Evolutionary conservation across 1,140 invertebrate genomes (phyloP).

Genomic region (Papilio dardanus): DNA sequence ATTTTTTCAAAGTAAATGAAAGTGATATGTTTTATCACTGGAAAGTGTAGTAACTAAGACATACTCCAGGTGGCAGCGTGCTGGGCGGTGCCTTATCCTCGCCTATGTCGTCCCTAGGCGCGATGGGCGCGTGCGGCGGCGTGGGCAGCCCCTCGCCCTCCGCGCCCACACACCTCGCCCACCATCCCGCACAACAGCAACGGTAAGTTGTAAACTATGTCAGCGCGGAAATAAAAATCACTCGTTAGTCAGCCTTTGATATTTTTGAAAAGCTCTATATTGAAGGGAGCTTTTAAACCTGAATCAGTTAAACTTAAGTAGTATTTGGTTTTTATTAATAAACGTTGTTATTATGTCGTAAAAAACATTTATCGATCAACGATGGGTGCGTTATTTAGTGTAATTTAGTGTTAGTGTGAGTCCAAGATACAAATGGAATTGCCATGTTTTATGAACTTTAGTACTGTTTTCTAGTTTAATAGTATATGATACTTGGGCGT

Average conservation of each 20-base stretch:
- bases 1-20: too few relatives aligned
- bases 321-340: too few relatives aligned
- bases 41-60: too few relatives aligned
- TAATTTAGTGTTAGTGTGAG: too few relatives aligned
- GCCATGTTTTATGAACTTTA: too few relatives aligned
- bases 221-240: not conserved
- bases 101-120: slow-evolving; percentile 70
- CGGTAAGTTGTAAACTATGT: slow-evolving; percentile 53
- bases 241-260: not conserved
- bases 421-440: too few relatives aligned
- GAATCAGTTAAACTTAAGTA: not conserved
- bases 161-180: slow-evolving; percentile 61
- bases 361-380: too few relatives aligned
- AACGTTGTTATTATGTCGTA: not conserved
- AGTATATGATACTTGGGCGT: too few relatives aligned
- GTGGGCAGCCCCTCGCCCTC: slow-evolving; percentile 73
- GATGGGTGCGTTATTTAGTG: too few relatives aligned
- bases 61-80: slow-evolving; percentile 56
- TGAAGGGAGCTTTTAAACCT: not conserved
- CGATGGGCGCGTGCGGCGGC: slow-evolving; percentile 58
- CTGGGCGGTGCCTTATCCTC: slow-evolving; percentile 74
- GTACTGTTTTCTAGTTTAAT: too few relatives aligned
- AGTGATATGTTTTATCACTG: too few relatives aligned
- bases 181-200: slow-evolving; percentile 64
- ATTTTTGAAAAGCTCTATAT: slow-evolving; percentile 1